Conservation (phyloP, 2,888 invertebrate species). For the Diogma glabrata region DNA sequence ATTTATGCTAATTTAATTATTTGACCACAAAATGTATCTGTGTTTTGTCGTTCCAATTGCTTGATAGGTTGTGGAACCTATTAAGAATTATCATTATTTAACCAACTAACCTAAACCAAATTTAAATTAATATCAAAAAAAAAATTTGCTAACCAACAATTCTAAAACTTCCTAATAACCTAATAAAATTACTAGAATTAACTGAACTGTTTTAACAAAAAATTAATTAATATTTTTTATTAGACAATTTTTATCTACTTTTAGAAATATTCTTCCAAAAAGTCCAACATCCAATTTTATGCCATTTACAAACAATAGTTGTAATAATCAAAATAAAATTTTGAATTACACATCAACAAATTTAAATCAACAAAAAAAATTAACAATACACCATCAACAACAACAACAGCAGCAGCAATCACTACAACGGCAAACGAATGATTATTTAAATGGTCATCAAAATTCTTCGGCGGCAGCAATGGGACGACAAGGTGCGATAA, state of each 20-base stretch:
- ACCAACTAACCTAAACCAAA: too few species aligned
- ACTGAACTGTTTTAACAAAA: background rate
- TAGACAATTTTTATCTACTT: slow-evolving; percentile 13
- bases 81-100: too few species aligned
- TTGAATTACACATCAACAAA: background rate
- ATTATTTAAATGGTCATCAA: slow-evolving; percentile 22
- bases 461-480: slow-evolving; percentile 8
- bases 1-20: too few species aligned
- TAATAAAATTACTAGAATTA: too few species aligned
- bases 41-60: too few species aligned
- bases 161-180: too few species aligned
- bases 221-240: slow-evolving; percentile 5
- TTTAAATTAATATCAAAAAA: too few species aligned
- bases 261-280: slow-evolving; percentile 35
- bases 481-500: slow-evolving; percentile 63
- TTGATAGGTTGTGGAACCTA: too few species aligned
- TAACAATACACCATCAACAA: slow-evolving; percentile 23
- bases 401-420: slow-evolving; percentile 21
- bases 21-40: too few species aligned
- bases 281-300: slow-evolving; percentile 21
- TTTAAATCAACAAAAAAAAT: slow-evolving; percentile 7
- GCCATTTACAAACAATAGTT: background rate
- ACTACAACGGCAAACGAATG: slow-evolving; percentile 21
- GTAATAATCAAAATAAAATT: slow-evolving; percentile 1
- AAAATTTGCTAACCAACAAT: too few species aligned